A percentile compares a stretch with the other conserved stretches of the same genome.
Evolutionary conservation across 2,113 vertebrate species (phyloP).

Genomic region (Embiotoca jacksoni): DNA sequence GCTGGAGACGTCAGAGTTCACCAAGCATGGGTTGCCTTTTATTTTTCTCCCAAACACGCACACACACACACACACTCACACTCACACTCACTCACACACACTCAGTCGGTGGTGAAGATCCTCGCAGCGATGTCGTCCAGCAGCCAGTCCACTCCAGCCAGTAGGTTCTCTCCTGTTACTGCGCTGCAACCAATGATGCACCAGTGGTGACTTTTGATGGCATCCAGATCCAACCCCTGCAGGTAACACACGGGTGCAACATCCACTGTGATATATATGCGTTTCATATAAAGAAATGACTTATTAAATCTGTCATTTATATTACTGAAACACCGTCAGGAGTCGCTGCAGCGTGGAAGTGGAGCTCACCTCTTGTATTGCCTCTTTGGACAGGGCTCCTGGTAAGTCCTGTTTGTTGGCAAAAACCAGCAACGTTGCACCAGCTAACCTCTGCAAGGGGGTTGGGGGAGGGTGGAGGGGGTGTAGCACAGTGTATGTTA

Average conservation of each 20-base stretch:
- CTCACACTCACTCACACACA: no score
- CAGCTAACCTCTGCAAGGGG: constrained; percentile 86
- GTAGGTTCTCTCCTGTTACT: constrained; percentile 90
- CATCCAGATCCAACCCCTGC: constrained; percentile 87
- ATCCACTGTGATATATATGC: no score
- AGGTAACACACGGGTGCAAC: background rate
- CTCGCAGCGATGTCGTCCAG: constrained; percentile 82
- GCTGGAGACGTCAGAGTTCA: no score
- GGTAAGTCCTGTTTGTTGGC: constrained; percentile 95
- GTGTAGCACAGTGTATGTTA: rapidly evolving
- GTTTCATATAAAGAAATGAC: no score
- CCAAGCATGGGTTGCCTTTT: background rate
- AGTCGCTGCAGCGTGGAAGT: rapidly evolving
- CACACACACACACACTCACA: no score
- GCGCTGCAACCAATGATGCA: constrained; percentile 92
- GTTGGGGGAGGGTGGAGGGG: no score
- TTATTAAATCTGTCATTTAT: no score
- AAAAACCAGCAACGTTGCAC: constrained; percentile 92
- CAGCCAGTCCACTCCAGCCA: constrained; percentile 90
- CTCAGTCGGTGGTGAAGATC: constrained; percentile 82
- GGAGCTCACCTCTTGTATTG: constrained; percentile 86
- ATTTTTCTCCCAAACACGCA: no score
- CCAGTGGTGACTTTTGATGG: constrained; percentile 93
- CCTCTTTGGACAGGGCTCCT: constrained; percentile 87
- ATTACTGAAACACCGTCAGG: rapidly evolving